Evolutionary conservation across 2,888 invertebrate species (phyloP).

Genomic region (Rhagium mordax): DNA sequence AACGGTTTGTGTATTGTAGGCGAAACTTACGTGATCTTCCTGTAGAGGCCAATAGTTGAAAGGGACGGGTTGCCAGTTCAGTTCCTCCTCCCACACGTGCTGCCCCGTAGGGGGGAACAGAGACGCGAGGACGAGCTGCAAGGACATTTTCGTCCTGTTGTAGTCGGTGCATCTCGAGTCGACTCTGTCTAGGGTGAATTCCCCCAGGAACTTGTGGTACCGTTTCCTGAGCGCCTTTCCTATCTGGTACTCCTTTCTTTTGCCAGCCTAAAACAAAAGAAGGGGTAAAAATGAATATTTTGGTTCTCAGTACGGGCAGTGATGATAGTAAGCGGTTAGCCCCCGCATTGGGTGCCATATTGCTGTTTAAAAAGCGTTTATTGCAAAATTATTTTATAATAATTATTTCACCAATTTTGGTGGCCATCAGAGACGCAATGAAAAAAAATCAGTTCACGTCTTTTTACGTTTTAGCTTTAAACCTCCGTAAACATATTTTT

Average conservation of each 20-base stretch:
- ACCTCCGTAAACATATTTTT: background rate
- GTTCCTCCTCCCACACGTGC: slow-evolving; percentile 72
- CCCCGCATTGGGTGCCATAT: no score
- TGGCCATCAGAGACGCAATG: no score
- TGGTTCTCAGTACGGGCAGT: no score
- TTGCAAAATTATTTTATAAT: no score
- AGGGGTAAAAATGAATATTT: no score
- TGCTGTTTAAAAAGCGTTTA: no score
- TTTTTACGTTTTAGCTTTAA: no score
- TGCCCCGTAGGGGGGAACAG: slow-evolving; percentile 76
- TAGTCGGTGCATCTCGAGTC: slow-evolving; percentile 80
- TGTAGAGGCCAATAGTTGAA: slow-evolving; percentile 54
- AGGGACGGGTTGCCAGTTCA: slow-evolving; percentile 62
- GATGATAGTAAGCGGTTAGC: no score
- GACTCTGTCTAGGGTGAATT: slow-evolving; percentile 73
- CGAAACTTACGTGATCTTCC: slow-evolving; percentile 57
- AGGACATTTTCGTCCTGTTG: slow-evolving; percentile 81
- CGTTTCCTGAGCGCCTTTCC: slow-evolving; percentile 77
- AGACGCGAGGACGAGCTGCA: slow-evolving; percentile 78
- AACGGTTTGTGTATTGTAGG: no score
- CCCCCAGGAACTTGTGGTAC: slow-evolving; percentile 77
- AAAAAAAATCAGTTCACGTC: no score
- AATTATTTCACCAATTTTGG: no score
- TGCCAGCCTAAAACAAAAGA: slow-evolving; percentile 58
- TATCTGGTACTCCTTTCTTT: slow-evolving; percentile 71